Conservation (phyloP, 2,113 vertebrate species). For the Montifringilla adamsi region DNA sequence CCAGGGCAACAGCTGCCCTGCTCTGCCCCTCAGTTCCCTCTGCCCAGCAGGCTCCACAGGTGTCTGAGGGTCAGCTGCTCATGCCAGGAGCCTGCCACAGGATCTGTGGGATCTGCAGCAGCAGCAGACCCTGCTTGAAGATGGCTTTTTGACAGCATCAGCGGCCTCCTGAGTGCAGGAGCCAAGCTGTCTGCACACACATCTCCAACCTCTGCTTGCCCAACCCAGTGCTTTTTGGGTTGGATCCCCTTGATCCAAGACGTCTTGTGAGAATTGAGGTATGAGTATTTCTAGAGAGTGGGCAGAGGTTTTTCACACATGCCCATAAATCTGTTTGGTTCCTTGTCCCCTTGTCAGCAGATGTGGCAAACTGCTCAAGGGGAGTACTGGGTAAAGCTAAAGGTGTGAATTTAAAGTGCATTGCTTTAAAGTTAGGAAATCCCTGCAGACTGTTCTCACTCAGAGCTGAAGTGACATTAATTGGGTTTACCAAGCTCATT, state of each 20-base stretch:
- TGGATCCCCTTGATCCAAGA: not conserved
- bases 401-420: not conserved
- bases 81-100: fast-evolving
- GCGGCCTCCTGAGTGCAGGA: not conserved
- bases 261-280: not conserved
- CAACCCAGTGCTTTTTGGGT: fast-evolving
- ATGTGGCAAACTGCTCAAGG: not conserved
- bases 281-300: not conserved
- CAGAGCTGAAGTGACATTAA: not conserved
- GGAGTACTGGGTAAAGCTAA: not conserved
- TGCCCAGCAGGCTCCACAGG: not conserved
- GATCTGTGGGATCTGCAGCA: not conserved
- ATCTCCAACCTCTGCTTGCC: not conserved
- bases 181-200: not conserved
- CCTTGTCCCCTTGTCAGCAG: not conserved
- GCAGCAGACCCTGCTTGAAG: not conserved
- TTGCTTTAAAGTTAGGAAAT: not conserved
- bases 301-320: not conserved
- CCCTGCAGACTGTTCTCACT: not conserved
- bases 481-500: slow-evolving; percentile 28
- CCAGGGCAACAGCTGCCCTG: fast-evolving
- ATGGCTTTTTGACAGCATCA: not conserved
- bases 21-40: not conserved
- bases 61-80: not conserved
- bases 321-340: not conserved